These are phyloP conservation scores for Hypercompe scribonia DNA, from an alignment of 2,888 invertebrate species.

Conservation along the genomic window DNA sequence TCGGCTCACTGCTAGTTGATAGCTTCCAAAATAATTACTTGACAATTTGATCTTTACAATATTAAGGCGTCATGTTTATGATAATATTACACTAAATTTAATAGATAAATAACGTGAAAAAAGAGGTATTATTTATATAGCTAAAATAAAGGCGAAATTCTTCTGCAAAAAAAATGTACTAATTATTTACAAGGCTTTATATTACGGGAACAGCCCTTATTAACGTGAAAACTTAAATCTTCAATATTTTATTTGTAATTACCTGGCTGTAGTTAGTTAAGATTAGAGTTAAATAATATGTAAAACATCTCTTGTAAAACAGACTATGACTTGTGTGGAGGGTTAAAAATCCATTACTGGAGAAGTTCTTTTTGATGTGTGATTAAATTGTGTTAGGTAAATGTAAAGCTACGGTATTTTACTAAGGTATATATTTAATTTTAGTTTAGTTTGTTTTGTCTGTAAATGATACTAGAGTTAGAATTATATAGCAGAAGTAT, in stretches of 20 bases:
- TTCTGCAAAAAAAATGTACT: not conserved
- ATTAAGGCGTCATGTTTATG: not conserved
- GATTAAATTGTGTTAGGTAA: too few species aligned
- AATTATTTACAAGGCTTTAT: not conserved
- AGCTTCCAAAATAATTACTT: constrained; percentile 55
- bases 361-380: too few species aligned
- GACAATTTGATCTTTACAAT: constrained; percentile 20
- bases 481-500: not conserved
- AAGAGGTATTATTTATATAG: not conserved
- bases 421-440: not conserved
- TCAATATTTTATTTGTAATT: not conserved
- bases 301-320: too few species aligned
- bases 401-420: not conserved
- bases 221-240: not conserved
- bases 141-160: not conserved
- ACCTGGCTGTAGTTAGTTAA: too few species aligned
- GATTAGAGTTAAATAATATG: too few species aligned
- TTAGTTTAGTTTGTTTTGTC: not conserved
- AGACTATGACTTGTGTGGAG: too few species aligned
- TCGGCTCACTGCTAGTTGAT: constrained; percentile 50
- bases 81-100: not conserved
- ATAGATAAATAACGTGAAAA: not conserved
- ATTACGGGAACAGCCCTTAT: not conserved
- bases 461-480: not conserved
- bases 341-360: too few species aligned